Evolutionary conservation across 1,140 invertebrate genomes (phyloP).

Genomic region (Schlechtendalia chinensis): DNA sequence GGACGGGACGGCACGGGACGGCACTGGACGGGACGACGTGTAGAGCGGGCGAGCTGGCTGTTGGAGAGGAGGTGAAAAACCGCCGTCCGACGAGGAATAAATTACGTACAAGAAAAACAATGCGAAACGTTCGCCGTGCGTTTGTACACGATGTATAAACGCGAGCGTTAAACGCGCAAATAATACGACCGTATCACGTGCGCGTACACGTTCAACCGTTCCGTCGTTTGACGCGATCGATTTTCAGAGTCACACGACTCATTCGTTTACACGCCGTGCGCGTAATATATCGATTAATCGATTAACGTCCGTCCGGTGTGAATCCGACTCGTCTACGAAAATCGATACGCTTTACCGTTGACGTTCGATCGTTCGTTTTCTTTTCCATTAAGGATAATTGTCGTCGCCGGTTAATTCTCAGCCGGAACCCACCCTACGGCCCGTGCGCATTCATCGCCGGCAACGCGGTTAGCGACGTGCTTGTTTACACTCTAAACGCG

Average conservation of each 20-base stretch:
- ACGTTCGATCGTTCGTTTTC: too few species aligned
- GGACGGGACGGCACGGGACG: too few species aligned
- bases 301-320: neutral
- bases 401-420: too few species aligned
- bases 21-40: too few species aligned
- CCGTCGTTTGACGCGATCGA: constrained; percentile 29
- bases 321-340: too few species aligned
- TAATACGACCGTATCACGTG: neutral
- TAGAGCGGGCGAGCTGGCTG: too few species aligned
- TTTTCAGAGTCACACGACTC: constrained; percentile 39
- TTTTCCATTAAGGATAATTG: too few species aligned
- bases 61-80: constrained; percentile 13
- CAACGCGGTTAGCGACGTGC: too few species aligned
- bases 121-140: constrained; percentile 27
- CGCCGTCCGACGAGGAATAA: constrained; percentile 33
- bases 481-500: too few species aligned
- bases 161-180: constrained; percentile 11
- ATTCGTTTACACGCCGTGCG: neutral
- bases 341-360: too few species aligned
- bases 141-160: neutral
- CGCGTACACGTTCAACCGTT: neutral
- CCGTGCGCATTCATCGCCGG: too few species aligned
- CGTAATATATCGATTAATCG: constrained; percentile 3
- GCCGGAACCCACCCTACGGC: too few species aligned
- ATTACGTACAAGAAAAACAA: constrained; percentile 31